Base-by-base conservation (phyloP, 2,797 vertebrate species). In the Tinamus major region DNA sequence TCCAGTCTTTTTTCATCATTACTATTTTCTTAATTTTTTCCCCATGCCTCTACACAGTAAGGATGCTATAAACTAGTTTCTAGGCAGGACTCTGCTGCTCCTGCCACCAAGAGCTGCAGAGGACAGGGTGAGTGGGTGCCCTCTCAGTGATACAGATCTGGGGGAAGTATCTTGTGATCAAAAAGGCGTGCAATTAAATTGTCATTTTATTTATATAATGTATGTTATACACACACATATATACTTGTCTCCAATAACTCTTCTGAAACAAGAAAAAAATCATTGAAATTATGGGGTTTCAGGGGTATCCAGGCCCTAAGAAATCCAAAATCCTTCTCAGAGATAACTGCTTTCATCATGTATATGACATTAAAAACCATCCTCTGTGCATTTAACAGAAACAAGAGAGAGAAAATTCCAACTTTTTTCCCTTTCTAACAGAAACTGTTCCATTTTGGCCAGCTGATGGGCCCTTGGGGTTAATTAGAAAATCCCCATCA, bases 401-500 rank as follows among this genome's bases (percentile, higher is more conserved):
- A 94, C 71, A 80, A 81, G 89, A 89, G 79, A 58, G 75, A 63
- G 72, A 63, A 94, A 94, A 92, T 55, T 85, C 65, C 96, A 98
- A 98, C 95, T 97, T 98, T 92, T 97, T 97, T 96, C 96, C 96
- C 97, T 97, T 96, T 95, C 92, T 95, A 96, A 97, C 95, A 97
- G 95, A 96, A 97, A 97, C 93, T 94, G 95, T 97, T 98, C 94
- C 76, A 77, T 97, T 95, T 93, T 95, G 96, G 89, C 95, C 97
- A 98, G 97, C 98, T 98, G 97, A 98, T 96, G 97, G 94, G 94
- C 95, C 92, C 96, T 96, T 93, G 93, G 96, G 95, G 97, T 98
- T 98, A 98, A 98, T 98, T 98, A 98, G 97, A 97, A 98, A 98
- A 98, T 98, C 98, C 97, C 98, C 97, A 98, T 98, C 98, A 98